Conservation (phyloP, 2,113 vertebrate genomes). For the Egretta garzetta region DNA sequence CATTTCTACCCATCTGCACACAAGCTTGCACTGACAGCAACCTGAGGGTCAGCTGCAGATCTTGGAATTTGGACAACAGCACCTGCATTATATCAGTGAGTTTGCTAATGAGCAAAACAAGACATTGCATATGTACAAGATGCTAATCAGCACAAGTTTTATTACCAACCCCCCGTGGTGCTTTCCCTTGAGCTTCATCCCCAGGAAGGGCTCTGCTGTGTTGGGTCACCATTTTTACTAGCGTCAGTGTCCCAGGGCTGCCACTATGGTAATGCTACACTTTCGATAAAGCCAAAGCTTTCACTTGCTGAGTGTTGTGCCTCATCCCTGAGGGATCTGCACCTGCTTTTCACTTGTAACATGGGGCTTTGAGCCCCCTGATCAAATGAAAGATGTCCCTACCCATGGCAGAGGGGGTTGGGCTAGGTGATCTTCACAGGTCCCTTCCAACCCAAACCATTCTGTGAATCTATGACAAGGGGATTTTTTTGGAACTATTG, state of each 20-base stretch:
- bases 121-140: background rate
- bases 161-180: background rate
- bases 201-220: background rate
- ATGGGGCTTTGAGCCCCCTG: background rate
- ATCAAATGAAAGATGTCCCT: background rate
- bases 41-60: background rate
- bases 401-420: background rate
- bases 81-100: background rate
- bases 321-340: background rate
- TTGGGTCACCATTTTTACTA: background rate
- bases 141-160: background rate
- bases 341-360: background rate
- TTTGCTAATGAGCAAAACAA: background rate
- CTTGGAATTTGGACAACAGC: background rate
- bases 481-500: background rate
- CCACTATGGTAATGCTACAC: background rate
- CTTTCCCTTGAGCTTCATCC: background rate
- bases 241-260: fast-evolving
- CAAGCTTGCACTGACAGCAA: background rate
- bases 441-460: background rate
- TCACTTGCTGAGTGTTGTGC: background rate
- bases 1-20: background rate
- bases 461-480: background rate
- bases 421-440: background rate
- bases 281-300: background rate